Percentiles rank a stretch among this genome's conserved stretches.
Evolutionary conservation across 2,113 vertebrate genomes (phyloP).

Genomic region (Myotis yumanensis): DNA sequence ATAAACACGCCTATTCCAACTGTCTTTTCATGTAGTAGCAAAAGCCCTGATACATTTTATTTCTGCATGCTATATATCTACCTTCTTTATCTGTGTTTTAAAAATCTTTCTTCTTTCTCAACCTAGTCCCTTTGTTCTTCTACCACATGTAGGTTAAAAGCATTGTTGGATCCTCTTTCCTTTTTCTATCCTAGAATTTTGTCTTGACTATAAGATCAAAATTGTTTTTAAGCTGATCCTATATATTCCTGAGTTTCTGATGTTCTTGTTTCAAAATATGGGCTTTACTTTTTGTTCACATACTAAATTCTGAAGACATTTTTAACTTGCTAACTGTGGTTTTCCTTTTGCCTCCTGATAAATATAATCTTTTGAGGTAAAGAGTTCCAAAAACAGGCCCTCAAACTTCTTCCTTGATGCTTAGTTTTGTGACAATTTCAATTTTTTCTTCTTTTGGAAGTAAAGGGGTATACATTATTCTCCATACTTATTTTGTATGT

Average conservation of each 20-base stretch:
- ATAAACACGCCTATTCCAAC: background rate
- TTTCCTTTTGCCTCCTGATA: constrained; percentile 53
- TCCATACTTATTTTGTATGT: background rate
- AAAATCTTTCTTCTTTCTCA: constrained; percentile 40
- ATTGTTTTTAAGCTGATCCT: constrained; percentile 72
- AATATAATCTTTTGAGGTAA: constrained; percentile 59
- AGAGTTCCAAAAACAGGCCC: constrained; percentile 42
- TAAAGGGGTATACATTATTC: background rate
- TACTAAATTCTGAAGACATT: constrained; percentile 45
- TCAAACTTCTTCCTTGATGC: constrained; percentile 30
- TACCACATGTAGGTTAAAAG: constrained; percentile 73
- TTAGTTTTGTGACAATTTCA: background rate
- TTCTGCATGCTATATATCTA: background rate
- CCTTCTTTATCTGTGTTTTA: constrained; percentile 49
- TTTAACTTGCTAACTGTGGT: constrained; percentile 20
- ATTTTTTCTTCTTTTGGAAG: background rate
- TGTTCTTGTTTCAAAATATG: constrained; percentile 73
- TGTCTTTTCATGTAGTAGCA: background rate
- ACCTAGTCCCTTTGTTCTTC: constrained; percentile 62
- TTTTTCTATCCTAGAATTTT: constrained; percentile 46
- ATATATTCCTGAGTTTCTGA: constrained; percentile 66
- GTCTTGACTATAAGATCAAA: constrained; percentile 72
- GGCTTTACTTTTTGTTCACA: constrained; percentile 56
- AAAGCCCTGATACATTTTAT: background rate
- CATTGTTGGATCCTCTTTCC: constrained; percentile 58